phyloP scores from a whole-genome alignment of 92 coral and sea anemone genomes.

The Porites cylindrica region DNA sequence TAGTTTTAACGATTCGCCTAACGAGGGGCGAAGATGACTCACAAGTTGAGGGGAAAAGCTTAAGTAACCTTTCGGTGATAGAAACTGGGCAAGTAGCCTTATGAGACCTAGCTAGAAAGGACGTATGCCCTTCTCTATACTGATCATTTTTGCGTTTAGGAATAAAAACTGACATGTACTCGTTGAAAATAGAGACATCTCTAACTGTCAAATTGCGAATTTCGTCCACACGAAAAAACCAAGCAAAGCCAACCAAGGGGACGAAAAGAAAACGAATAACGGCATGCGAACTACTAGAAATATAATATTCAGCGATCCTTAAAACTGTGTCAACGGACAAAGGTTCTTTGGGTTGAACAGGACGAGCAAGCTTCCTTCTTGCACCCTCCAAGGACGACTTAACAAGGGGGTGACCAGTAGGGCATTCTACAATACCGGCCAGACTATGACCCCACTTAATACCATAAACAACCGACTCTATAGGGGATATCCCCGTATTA shows the following conservation, averaged over 20 bases:
- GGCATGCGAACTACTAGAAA: slow-evolving; percentile 45
- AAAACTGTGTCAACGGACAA: slow-evolving; percentile 49
- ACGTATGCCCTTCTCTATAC: too few species aligned
- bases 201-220: neutral
- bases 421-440: neutral
- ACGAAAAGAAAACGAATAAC: slow-evolving; percentile 62
- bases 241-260: slow-evolving; percentile 2
- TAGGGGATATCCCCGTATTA: too few species aligned
- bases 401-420: slow-evolving; percentile 62
- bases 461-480: too few species aligned
- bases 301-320: slow-evolving; percentile 44
- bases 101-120: too few species aligned
- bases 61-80: too few species aligned
- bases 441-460: too few species aligned
- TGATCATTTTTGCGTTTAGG: neutral
- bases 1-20: too few species aligned
- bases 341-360: slow-evolving; percentile 77
- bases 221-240: neutral
- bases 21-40: too few species aligned
- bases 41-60: too few species aligned
- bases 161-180: neutral
- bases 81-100: too few species aligned
- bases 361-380: slow-evolving; percentile 49
- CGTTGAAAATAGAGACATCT: neutral
- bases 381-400: slow-evolving; percentile 65